These are phyloP conservation scores for Hystrix cristata DNA, from an alignment of 2,113 vertebrate genomes.

Conservation along the genomic window DNA sequence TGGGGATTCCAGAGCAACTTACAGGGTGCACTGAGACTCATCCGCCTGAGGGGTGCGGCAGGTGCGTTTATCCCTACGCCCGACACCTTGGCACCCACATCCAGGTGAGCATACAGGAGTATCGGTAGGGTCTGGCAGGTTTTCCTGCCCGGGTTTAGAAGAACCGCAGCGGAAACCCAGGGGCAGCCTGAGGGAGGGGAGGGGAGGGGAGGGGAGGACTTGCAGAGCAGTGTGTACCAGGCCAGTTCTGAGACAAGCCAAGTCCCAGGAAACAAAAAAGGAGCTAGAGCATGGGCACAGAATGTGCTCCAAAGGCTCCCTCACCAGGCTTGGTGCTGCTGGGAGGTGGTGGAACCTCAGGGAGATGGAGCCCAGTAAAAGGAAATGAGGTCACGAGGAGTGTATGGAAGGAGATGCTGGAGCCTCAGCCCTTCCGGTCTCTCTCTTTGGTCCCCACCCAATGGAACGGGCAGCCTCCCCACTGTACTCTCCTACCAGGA, in stretches of 20 bases:
- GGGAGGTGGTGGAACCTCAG: background rate
- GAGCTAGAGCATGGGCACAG: too few species aligned
- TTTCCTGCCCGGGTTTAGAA: background rate
- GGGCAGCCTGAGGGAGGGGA: too few species aligned
- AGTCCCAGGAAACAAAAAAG: background rate
- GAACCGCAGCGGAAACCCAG: background rate
- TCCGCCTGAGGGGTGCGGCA: background rate
- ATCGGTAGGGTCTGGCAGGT: too few species aligned
- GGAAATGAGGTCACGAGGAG: background rate
- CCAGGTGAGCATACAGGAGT: background rate
- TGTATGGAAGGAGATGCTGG: background rate
- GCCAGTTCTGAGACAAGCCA: background rate
- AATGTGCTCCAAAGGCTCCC: background rate
- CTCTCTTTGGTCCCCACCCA: too few species aligned
- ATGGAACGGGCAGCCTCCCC: too few species aligned
- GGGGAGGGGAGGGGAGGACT: background rate
- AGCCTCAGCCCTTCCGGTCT: too few species aligned
- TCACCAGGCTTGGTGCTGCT: background rate
- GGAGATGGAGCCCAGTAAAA: background rate
- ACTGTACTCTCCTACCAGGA: background rate
- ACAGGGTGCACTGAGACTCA: background rate
- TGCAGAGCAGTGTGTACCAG: background rate
- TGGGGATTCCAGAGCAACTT: background rate
- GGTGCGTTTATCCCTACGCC: fast-evolving
- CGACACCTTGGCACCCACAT: background rate